Evolutionary conservation across 1,140 invertebrate species (phyloP).

Genomic region (Rhizoglyphus robini): DNA sequence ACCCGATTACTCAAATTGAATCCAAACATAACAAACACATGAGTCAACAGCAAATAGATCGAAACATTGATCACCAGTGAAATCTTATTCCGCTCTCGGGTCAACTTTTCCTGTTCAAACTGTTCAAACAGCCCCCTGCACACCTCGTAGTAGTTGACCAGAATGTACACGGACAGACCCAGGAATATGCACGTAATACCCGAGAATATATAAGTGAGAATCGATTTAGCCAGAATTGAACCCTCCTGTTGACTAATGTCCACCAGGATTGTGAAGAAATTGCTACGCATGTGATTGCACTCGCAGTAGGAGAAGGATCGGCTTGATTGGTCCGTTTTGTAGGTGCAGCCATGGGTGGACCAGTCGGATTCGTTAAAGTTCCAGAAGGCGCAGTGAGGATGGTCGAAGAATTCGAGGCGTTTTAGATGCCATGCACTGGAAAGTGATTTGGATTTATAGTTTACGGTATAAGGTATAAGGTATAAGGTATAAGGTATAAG

Average conservation of each 20-base stretch:
- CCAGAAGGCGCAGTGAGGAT: not conserved
- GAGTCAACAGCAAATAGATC: not conserved
- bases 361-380: not conserved
- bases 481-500: too few relatives aligned
- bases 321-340: not conserved
- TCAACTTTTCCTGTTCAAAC: not conserved
- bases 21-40: not conserved
- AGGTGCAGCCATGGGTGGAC: not conserved
- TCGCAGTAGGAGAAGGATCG: not conserved
- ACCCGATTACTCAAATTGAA: not conserved
- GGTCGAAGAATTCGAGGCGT: not conserved
- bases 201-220: not conserved
- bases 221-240: not conserved
- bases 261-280: not conserved
- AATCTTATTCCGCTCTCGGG: not conserved
- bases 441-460: not conserved
- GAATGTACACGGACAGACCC: not conserved
- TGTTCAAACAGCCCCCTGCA: not conserved
- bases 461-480: not conserved
- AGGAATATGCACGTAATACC: not conserved
- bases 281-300: not conserved
- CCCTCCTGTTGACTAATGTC: not conserved
- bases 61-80: not conserved
- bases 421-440: not conserved
- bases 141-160: not conserved